These are phyloP conservation scores for Platycercus adscitus DNA, from an alignment of 2,113 vertebrate species.

Conservation along the genomic window DNA sequence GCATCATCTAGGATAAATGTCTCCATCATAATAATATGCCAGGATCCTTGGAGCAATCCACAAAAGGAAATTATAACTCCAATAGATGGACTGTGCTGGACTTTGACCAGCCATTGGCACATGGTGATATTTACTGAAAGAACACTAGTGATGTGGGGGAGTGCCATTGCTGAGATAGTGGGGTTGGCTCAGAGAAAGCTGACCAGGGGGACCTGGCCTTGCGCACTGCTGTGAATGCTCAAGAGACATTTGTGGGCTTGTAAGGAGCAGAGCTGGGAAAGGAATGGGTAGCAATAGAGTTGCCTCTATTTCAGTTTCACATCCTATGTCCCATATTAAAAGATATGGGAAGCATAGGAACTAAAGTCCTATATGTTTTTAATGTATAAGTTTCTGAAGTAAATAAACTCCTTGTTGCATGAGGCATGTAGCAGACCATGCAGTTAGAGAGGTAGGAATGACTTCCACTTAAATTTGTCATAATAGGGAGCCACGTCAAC, in stretches of 20 bases:
- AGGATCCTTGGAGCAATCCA: not conserved
- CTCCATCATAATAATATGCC: not conserved
- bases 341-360: not conserved
- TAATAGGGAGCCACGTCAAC: not conserved
- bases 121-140: not conserved
- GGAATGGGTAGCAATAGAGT: not conserved
- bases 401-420: not conserved
- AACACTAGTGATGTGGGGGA: not conserved
- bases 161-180: not conserved
- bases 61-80: not conserved
- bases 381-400: not conserved
- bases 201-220: accelerated
- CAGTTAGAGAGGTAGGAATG: not conserved
- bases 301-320: not conserved
- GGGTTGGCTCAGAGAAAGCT: not conserved
- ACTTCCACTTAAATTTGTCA: not conserved
- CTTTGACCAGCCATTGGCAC: not conserved
- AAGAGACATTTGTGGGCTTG: not conserved
- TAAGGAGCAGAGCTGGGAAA: not conserved
- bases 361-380: not conserved
- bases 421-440: accelerated
- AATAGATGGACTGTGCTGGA: not conserved
- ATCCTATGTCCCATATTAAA: not conserved
- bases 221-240: accelerated
- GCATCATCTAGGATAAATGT: not conserved